Conservation (phyloP, 2,888 invertebrate genomes). For the Chymomyza caudatula region DNA sequence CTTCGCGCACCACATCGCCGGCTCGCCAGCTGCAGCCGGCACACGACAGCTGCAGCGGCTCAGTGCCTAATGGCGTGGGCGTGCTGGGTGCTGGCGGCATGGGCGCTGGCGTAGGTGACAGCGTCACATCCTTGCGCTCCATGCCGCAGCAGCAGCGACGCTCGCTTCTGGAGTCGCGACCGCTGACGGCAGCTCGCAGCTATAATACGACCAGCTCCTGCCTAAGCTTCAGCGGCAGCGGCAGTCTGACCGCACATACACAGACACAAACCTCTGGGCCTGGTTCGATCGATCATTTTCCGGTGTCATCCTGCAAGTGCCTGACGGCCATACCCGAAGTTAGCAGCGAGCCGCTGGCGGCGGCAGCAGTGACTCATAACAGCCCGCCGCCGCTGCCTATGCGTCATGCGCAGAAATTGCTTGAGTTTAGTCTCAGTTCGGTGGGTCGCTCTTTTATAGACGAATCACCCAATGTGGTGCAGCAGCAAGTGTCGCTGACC, state of each 20-base stretch:
- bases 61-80: constrained; percentile 44
- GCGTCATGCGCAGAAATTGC: constrained; percentile 53
- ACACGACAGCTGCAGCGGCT: constrained; percentile 38
- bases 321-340: constrained; percentile 77
- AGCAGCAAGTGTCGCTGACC: constrained; percentile 70
- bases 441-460: constrained; percentile 78
- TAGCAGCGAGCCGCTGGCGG: constrained; percentile 42
- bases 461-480: constrained; percentile 61
- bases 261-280: constrained; percentile 33
- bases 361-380: background rate
- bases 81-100: background rate
- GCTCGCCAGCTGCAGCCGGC: constrained; percentile 34
- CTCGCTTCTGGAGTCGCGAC: constrained; percentile 33
- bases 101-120: constrained; percentile 36
- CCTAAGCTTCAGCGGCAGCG: constrained; percentile 72
- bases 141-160: constrained; percentile 49
- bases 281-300: constrained; percentile 62
- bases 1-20: constrained; percentile 67
- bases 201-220: constrained; percentile 65
- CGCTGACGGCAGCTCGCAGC: constrained; percentile 48
- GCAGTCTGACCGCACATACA: constrained; percentile 62
- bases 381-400: constrained; percentile 32
- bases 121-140: constrained; percentile 55
- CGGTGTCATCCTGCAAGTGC: constrained; percentile 69
- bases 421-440: constrained; percentile 77